These are phyloP conservation scores for Drosophila koepferae DNA, from an alignment of 2,888 invertebrate genomes.

Conservation along the genomic window DNA sequence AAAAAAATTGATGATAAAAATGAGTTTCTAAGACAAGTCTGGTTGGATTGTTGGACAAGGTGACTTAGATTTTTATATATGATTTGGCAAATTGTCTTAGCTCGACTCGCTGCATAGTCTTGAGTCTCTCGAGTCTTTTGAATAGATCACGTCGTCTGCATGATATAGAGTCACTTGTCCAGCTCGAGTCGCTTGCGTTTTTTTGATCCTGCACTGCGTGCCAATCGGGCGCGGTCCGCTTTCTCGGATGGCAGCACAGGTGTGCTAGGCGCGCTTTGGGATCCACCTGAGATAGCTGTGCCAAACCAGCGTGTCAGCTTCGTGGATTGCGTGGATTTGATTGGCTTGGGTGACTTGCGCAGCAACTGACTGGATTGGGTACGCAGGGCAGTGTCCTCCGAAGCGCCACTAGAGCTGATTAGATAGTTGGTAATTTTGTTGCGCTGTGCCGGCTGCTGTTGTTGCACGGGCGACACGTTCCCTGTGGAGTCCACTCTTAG, in stretches of 20 bases:
- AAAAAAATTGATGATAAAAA: too few species aligned
- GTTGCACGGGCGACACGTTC: slow-evolving; percentile 79
- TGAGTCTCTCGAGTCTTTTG: slow-evolving; percentile 63
- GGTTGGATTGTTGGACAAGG: background rate
- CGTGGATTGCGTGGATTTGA: slow-evolving; percentile 74
- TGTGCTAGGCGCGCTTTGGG: slow-evolving; percentile 61
- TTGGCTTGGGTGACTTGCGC: slow-evolving; percentile 81
- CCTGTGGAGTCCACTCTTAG: slow-evolving; percentile 81
- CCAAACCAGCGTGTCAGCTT: slow-evolving; percentile 83
- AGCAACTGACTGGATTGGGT: slow-evolving; percentile 36
- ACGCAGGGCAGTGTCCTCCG: slow-evolving; percentile 46
- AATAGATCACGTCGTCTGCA: slow-evolving; percentile 28
- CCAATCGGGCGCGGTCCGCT: slow-evolving; percentile 38
- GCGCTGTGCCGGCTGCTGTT: slow-evolving; percentile 54
- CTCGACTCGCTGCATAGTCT: slow-evolving; percentile 53
- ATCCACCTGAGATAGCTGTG: slow-evolving; percentile 41
- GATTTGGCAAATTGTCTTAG: slow-evolving; percentile 21
- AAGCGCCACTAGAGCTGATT: slow-evolving; percentile 60
- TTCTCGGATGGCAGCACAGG: slow-evolving; percentile 52
- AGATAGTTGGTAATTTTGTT: slow-evolving; percentile 84
- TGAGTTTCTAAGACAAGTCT: background rate
- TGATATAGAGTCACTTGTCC: slow-evolving; percentile 46
- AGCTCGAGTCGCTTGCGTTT: slow-evolving; percentile 67
- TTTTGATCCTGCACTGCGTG: slow-evolving; percentile 48
- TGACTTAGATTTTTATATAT: slow-evolving; percentile 20